phyloP scores from a whole-genome alignment of 35 echinoderm and acorn worm species.

The Heliocidaris tuberculata region DNA sequence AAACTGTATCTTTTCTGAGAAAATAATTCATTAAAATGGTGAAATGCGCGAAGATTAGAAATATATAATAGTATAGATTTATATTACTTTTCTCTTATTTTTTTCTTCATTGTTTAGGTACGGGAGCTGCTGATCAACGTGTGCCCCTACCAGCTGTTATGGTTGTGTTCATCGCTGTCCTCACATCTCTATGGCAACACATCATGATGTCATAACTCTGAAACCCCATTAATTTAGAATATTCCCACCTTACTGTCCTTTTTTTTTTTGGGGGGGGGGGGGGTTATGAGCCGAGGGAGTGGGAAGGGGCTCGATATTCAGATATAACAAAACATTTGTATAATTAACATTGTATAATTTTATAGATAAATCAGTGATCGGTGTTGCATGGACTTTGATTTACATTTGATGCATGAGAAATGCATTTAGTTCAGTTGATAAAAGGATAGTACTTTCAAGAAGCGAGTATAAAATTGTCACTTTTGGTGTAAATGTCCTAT shows the following conservation, averaged over 20 bases:
- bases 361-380: not conserved
- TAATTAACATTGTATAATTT: not conserved
- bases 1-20: no score
- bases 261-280: no score
- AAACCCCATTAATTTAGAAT: not conserved
- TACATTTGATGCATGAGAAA: no score
- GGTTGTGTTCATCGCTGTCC: not conserved
- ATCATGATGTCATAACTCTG: not conserved
- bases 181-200: slow-evolving; percentile 21
- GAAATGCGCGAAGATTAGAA: no score
- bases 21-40: no score
- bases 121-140: not conserved
- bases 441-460: no score
- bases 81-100: not conserved
- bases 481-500: no score
- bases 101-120: not conserved
- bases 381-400: no score
- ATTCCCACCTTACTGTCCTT: not conserved
- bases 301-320: not conserved
- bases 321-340: not conserved
- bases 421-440: no score
- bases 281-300: not conserved
- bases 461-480: no score
- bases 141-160: not conserved
- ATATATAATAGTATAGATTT: no score